phyloP scores from a whole-genome alignment of 2,888 invertebrate species.

The Ophion costatus region DNA sequence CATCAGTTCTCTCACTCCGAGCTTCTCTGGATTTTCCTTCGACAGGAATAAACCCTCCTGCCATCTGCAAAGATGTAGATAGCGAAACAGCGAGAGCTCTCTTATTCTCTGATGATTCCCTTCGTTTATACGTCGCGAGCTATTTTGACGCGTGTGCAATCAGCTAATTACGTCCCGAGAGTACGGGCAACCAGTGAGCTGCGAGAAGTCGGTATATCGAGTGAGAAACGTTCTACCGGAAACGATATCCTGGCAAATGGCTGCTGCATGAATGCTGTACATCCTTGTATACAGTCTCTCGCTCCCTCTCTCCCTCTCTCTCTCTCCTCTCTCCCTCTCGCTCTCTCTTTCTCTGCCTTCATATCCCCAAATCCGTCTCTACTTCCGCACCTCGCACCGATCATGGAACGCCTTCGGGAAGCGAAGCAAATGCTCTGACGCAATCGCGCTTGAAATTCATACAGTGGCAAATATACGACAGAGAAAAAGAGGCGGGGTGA shows the following conservation, averaged over 20 bases:
- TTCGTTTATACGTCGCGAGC: conserved; percentile 26
- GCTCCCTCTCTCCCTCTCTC: not conserved
- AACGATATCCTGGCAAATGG: conserved; percentile 38
- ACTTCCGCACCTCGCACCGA: conserved; percentile 34
- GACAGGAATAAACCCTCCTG: too few species aligned
- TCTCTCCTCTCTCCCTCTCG: not conserved
- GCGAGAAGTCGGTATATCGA: conserved; percentile 58
- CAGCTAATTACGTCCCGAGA: conserved; percentile 57
- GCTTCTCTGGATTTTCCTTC: conserved; percentile 2
- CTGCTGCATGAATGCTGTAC: conserved; percentile 23
- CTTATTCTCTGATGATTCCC: conserved; percentile 20
- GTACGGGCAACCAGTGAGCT: conserved; percentile 34
- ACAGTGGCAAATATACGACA: conserved; percentile 31
- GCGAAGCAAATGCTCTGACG: conserved; percentile 57
- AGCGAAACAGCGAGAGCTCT: not conserved
- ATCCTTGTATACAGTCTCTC: not conserved
- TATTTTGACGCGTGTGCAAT: conserved; percentile 55
- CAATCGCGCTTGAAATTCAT: conserved; percentile 58
- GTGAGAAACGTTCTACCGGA: conserved; percentile 49
- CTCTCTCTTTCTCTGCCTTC: conserved; percentile 3
- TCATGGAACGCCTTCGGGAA: conserved; percentile 59
- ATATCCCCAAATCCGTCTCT: conserved; percentile 32
- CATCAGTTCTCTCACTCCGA: not conserved
- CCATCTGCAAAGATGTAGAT: not conserved
- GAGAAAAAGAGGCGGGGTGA: not conserved